Evolutionary conservation across 2,797 vertebrate species (phyloP).

Genomic region (Danionella dracula): DNA sequence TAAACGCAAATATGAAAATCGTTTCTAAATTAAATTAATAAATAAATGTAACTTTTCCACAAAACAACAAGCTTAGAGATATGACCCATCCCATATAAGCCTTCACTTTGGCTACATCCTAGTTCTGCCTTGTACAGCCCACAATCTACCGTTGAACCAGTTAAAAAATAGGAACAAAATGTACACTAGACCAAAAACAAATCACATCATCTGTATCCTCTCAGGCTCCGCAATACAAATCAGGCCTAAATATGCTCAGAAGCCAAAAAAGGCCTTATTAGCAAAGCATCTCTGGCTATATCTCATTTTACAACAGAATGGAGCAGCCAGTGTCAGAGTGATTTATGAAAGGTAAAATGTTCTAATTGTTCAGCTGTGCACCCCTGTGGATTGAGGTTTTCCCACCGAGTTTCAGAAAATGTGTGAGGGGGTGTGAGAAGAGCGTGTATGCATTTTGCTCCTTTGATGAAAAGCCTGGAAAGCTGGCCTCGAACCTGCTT

Average conservation of each 20-base stretch:
- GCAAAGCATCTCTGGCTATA: constrained; percentile 3
- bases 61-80: constrained; percentile 27
- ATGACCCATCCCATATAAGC: constrained; percentile 17
- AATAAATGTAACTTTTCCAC: not conserved
- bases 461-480: constrained; percentile 28
- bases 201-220: not conserved
- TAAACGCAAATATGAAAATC: no score
- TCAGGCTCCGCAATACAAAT: constrained; percentile 20
- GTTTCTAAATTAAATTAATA: constrained; percentile 18
- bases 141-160: not conserved
- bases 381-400: constrained; percentile 28
- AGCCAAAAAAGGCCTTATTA: constrained; percentile 1
- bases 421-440: not conserved
- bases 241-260: not conserved
- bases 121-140: not conserved
- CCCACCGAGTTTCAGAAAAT: not conserved
- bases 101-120: not conserved
- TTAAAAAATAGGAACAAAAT: not conserved
- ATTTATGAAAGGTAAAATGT: constrained; percentile 48
- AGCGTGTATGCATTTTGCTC: constrained; percentile 19
- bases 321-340: constrained; percentile 35
- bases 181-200: constrained; percentile 3
- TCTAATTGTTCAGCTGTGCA: constrained; percentile 47
- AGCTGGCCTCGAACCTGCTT: constrained; percentile 32
- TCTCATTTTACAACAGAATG: constrained; percentile 26